Evolutionary conservation across 1,140 invertebrate genomes (phyloP), one percentile per base, ranked within the genome.

Genomic region (Drosophila lacertosa): DNA sequence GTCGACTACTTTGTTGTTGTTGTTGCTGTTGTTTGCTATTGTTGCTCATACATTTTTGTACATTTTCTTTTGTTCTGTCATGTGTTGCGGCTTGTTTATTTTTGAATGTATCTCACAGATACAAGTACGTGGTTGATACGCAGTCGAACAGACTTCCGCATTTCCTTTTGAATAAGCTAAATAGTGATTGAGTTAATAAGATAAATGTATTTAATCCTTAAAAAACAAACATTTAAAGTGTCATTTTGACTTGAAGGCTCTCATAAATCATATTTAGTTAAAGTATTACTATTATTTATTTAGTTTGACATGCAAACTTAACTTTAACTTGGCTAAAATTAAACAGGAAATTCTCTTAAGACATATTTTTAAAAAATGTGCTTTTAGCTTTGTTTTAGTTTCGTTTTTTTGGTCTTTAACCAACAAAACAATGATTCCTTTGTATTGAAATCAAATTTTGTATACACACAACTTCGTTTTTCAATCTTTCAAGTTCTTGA

Each of bases 1-100:
- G 64, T 70, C 39, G 40, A 53, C 47, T 47, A 64, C 42, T 68
- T 50, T 76, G 54, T 68, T 48, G 64, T 64, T 55, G 15, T 64
- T 66, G 29, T 53, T 37, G 26, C 16, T 47, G 15, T 76, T 47
- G 48, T 22, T 18, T 40, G 29, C 16, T 11, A 11, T 22, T 51
- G 20, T 40, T 35, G 20, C 20, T 29, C 9, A 29, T 7, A 29
- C 26, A 29, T 5, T 29, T 29, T 29, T 29, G 60, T 48, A 55
- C n/a, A n/a, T 58, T 47, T 37, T 60, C 62, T 51, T 64, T 55
- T 62, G 18, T 63, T 39, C 58, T 45, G 64, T 74, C 63, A 60
- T 58, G 55, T 67, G 67, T 64, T 48, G 57, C 37, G 37, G 59
- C 29, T 33, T 51, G 51, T 53, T 53, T 10, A 9, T 44, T 39